phyloP scores from a whole-genome alignment of 2,888 invertebrate genomes.

The Cyaniris semiargus region DNA sequence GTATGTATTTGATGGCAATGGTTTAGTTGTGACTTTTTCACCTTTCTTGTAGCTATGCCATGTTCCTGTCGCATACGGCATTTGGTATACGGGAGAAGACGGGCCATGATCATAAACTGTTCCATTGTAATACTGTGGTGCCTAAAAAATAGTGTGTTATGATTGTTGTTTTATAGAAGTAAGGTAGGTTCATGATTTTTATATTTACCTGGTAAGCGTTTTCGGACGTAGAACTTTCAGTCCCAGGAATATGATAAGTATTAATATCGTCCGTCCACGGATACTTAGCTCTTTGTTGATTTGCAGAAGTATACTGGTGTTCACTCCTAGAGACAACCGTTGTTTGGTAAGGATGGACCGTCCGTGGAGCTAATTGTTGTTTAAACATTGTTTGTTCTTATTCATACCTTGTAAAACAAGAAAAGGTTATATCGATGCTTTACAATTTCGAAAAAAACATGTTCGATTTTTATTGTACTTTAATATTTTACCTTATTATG shows the following conservation, averaged over 20 bases:
- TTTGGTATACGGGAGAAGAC: constrained; percentile 73
- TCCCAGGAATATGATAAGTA: constrained; percentile 67
- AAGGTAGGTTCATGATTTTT: neutral
- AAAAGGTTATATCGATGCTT: neutral
- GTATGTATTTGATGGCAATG: constrained; percentile 54
- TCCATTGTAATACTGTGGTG: constrained; percentile 67
- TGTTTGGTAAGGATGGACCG: constrained; percentile 75
- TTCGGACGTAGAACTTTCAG: constrained; percentile 76
- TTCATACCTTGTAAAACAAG: constrained; percentile 33
- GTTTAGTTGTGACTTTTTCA: constrained; percentile 53
- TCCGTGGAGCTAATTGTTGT: constrained; percentile 70
- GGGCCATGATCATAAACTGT: constrained; percentile 63
- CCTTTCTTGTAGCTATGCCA: constrained; percentile 64
- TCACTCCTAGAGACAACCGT: constrained; percentile 73
- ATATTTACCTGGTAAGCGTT: constrained; percentile 70
- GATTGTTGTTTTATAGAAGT: neutral
- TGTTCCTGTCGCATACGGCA: constrained; percentile 68
- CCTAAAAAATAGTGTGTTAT: constrained; percentile 51
- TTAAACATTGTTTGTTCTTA: constrained; percentile 65
- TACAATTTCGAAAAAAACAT: neutral
- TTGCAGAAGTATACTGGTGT: constrained; percentile 68
- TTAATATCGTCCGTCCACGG: constrained; percentile 73
- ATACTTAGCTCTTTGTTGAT: constrained; percentile 72
- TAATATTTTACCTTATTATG: neutral
- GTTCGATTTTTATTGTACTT: neutral